A percentile compares a stretch with the other conserved stretches of the same genome.
Evolutionary conservation across 2,113 vertebrate species (phyloP).

Genomic region (Tor tambroides): DNA sequence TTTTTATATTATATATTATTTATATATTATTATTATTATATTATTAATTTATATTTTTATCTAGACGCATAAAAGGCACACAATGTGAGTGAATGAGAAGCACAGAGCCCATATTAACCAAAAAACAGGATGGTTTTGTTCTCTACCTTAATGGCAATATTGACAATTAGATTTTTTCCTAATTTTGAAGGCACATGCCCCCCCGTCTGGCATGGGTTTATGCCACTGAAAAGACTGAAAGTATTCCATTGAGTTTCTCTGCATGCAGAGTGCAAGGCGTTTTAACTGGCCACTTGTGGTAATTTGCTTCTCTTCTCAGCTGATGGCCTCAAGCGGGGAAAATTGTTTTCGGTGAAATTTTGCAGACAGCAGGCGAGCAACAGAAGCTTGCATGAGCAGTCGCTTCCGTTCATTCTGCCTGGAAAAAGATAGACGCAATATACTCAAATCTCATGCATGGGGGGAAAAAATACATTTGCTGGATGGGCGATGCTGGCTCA

Average conservation of each 20-base stretch:
- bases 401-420: not conserved
- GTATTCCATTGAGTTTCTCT: conserved; percentile 18
- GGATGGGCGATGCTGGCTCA: conserved; percentile 6
- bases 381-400: conserved; percentile 11
- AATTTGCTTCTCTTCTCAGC: conserved; percentile 49
- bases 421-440: conserved; percentile 1
- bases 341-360: conserved; percentile 16
- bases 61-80: not conserved
- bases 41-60: too few species aligned
- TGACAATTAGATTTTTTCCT: not conserved
- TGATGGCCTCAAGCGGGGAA: conserved; percentile 37
- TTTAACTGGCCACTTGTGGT: conserved; percentile 53
- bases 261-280: conserved; percentile 9
- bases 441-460: not conserved
- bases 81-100: not conserved
- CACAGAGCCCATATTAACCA: not conserved
- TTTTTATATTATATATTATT: too few species aligned
- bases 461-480: not conserved
- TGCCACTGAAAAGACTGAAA: not conserved
- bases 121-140: not conserved
- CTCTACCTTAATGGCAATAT: not conserved
- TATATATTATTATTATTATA: too few species aligned
- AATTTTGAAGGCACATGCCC: not conserved
- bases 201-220: not conserved
- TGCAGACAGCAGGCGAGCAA: conserved; percentile 28